A percentile compares a stretch with the other conserved stretches of the same genome.
phyloP scores from a whole-genome alignment of 2,797 vertebrate species.

The Sebastes variabilis region DNA sequence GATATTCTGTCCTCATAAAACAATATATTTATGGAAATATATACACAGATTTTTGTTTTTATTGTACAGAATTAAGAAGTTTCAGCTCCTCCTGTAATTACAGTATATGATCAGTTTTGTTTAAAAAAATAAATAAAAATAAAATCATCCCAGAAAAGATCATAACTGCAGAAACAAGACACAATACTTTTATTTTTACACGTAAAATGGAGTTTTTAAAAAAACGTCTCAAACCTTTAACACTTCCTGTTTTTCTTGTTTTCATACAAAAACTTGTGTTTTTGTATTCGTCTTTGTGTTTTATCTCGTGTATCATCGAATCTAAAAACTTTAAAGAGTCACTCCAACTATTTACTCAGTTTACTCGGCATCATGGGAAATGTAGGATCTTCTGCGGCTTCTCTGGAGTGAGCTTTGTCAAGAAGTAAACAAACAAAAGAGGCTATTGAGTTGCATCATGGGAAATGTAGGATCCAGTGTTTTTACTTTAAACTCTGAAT shows the following conservation, averaged over 20 bases:
- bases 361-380: neutral
- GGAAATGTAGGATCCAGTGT: too few relatives aligned
- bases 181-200: neutral
- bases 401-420: neutral
- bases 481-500: too few relatives aligned
- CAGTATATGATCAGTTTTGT: neutral
- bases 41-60: neutral
- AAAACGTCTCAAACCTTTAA: neutral
- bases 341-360: neutral
- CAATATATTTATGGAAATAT: neutral
- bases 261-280: neutral
- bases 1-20: neutral
- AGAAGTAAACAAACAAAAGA: too few relatives aligned
- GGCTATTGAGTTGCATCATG: too few relatives aligned
- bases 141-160: neutral
- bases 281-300: neutral
- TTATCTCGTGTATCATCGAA: neutral
- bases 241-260: neutral
- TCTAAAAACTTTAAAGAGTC: neutral
- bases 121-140: neutral
- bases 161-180: neutral
- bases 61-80: constrained; percentile 14
- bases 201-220: neutral
- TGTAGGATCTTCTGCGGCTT: neutral
- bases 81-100: neutral